Evolutionary conservation across 2,888 invertebrate species (phyloP).

Genomic region (Heliconius hortense): DNA sequence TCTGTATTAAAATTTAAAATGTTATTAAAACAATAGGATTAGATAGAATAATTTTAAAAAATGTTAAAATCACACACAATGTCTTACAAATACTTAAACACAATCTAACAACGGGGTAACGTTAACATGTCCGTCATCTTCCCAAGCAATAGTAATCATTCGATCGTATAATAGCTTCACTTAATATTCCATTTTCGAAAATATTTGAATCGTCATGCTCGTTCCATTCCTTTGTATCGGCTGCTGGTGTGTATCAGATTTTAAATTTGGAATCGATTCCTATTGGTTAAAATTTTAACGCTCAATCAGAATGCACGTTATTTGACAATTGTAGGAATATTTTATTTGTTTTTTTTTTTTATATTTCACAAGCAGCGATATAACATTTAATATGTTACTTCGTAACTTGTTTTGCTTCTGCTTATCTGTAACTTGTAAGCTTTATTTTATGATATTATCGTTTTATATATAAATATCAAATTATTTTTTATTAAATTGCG

Average conservation of each 20-base stretch:
- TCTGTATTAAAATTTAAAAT: background rate
- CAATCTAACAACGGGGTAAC: constrained; percentile 67
- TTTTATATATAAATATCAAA: background rate
- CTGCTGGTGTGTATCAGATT: constrained; percentile 70
- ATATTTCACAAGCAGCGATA: background rate
- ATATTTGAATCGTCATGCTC: constrained; percentile 81
- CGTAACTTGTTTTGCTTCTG: no score
- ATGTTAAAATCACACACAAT: constrained; percentile 26
- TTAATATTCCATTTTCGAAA: constrained; percentile 81
- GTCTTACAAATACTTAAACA: constrained; percentile 37
- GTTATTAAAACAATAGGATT: background rate
- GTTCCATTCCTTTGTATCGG: constrained; percentile 75
- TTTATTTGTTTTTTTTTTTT: constrained; percentile 28
- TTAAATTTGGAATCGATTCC: constrained; percentile 75
- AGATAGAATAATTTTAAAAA: constrained; percentile 31
- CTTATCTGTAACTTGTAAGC: no score
- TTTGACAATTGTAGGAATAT: background rate
- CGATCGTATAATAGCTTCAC: constrained; percentile 78
- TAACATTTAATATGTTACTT: background rate
- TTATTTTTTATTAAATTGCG: background rate
- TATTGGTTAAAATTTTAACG: constrained; percentile 66
- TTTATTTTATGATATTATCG: background rate
- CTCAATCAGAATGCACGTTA: constrained; percentile 33
- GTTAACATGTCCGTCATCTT: constrained; percentile 53
- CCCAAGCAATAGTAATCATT: constrained; percentile 66